Base-by-base conservation (phyloP, 2,888 invertebrate genomes). In the Lymantria dispar region DNA sequence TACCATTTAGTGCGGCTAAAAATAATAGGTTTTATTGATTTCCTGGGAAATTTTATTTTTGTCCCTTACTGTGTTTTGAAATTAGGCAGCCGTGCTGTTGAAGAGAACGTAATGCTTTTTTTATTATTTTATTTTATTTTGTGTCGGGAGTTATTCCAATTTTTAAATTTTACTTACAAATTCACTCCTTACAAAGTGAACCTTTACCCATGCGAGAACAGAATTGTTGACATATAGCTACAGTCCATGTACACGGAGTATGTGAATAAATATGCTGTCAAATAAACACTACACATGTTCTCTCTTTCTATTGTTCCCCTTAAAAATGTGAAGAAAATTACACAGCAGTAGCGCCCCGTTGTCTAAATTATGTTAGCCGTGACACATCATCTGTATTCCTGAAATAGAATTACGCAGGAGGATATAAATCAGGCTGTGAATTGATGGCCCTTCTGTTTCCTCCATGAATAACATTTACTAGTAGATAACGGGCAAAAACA, bases 361-460 rank as follows among this genome's bases (percentile, higher is more conserved):
- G 13, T 49, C 44, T 49, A 45, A 49, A 49, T 49, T 41, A 37
- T 29, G 44, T 45, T 40, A 40, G 30, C 37, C 12, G 31, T 31
- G 39, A 30, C 39, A 46, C 30, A n/a, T 39, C 46, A 38, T 46
- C 39, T 46, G 46, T 39, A 46, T 40, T 30, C 31, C 31, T 22
- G 40, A 40, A 39, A 11, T 12, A 31, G 40, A 40, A 46, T 47
- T 47, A 42, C n/a, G n/a, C 12, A 12, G n/a, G 12, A 12, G 38
- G 7, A 38, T n/a, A 38, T 38, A 38, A 38, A 38, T 38, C 38
- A 38, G 12, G 7, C 11, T 38, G 11, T 7, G 38, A 12, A n/a
- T 38, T 33, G 8, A 33, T 8, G 33, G 33, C 33, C 10, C 10
- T 33, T 33, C 33, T 33, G 33, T 33, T 33, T 10, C 8, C 5